Evolutionary conservation across 2,113 vertebrate genomes (phyloP), one percentile per base, ranked within the genome.

Genomic region (Oryzias curvinotus): DNA sequence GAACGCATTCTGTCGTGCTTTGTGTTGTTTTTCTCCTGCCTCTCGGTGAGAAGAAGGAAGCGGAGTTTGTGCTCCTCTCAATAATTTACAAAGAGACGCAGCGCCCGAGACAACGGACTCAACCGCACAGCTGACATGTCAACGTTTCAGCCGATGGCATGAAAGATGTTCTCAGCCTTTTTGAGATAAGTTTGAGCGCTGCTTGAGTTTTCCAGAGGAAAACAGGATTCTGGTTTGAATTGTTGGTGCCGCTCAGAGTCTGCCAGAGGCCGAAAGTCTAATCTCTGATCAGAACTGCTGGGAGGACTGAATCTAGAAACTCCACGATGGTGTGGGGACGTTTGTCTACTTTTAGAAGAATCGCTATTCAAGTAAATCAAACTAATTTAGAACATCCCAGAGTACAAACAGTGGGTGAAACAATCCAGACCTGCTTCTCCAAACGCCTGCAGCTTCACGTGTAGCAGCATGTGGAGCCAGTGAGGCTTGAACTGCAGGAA

Each of bases 1-100:
- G 30, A 36, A 36, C 0, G 2, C 30, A 36, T 8, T 36, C 30
- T 36, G 30, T 36, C 8, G 8, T 36, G 30, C 1, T 7, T 5
- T 5, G 26, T 28, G 26, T 28, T 28, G 26, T 28, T 28, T 28
- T 28, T 28, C 26, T 36, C 36, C 36, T 36, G 36, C 36, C 12
- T 36, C 36, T 36, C 36, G 8, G 36, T 8, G 36, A 73, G 53
- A 62, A 56, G 42, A 65, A 54, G 71, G 50, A 66, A 82, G 68
- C 66, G 68, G 57, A 67, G 50, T 50, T 71, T 77, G 16, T 25
- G 21, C 62, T 79, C 14, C 66, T 55, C 58, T 91, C 47, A 91
- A 91, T 91, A 88, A 92, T 92, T 92, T 75, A 92, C 88, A 26
- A 30, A 57, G 68, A 30, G 41, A 62, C 25, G 1, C 36, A 28